phyloP scores from a whole-genome alignment of 1,140 invertebrate genomes.

The Contarinia nasturtii region DNA sequence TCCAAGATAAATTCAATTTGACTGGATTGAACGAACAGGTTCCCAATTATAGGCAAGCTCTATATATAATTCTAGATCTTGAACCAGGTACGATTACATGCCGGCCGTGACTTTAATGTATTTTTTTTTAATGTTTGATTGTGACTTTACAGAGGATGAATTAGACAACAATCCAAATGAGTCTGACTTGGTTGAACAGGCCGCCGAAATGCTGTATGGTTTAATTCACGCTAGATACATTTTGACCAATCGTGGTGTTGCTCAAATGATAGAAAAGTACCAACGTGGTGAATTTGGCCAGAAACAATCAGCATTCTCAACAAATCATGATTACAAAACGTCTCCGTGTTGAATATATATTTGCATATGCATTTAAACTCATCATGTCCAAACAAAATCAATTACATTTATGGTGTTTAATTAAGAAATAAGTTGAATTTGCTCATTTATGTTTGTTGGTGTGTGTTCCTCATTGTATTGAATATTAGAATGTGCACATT shows the following conservation, averaged over 20 bases:
- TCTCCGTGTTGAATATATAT: no score
- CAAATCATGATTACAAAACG: background rate
- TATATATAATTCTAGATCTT: constrained; percentile 98
- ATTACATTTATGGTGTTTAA: no score
- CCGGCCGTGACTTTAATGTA: no score
- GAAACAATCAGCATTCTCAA: background rate
- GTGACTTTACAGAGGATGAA: constrained; percentile 51
- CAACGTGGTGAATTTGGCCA: constrained; percentile 97
- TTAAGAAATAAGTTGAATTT: no score
- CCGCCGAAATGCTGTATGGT: constrained; percentile 99
- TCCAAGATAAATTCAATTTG: constrained; percentile 99
- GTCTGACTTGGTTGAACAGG: constrained; percentile 96
- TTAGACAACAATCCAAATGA: constrained; percentile 93
- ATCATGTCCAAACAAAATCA: no score
- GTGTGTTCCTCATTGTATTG: no score
- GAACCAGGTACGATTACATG: constrained; percentile 76
- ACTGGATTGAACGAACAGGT: constrained; percentile 99
- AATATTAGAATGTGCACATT: no score
- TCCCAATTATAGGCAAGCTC: constrained; percentile 94
- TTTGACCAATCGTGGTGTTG: constrained; percentile 96
- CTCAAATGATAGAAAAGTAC: constrained; percentile 99
- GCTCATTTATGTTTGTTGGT: no score
- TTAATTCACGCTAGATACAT: constrained; percentile 98
- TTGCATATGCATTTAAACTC: no score
- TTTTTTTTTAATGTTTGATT: background rate